These are phyloP conservation scores for Pedetes capensis DNA, from an alignment of 2,113 vertebrate species.

Conservation along the genomic window DNA sequence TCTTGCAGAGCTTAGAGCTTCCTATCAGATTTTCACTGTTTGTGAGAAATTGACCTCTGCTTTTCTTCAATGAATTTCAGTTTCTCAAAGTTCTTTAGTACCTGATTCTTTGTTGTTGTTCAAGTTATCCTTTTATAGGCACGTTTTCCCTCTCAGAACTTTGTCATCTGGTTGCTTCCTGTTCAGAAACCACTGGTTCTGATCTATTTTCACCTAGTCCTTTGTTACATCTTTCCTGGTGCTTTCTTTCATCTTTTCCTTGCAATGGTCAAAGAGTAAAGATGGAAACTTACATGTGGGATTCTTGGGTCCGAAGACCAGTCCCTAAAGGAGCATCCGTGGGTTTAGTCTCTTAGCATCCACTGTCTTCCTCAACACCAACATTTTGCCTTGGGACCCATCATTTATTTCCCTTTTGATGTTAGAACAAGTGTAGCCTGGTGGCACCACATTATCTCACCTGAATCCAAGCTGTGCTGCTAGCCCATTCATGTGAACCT, in stretches of 20 bases:
- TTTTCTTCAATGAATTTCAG: background rate
- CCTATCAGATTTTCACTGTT: background rate
- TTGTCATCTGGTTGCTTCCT: background rate
- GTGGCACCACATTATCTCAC: rapidly evolving
- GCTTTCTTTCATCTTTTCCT: background rate
- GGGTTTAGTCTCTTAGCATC: background rate
- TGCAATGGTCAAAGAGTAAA: background rate
- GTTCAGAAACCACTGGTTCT: background rate
- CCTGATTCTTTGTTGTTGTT: slow-evolving; percentile 22
- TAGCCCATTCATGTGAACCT: background rate
- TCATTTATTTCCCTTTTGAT: background rate
- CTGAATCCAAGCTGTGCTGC: background rate
- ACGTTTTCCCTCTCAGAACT: background rate
- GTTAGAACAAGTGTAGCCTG: background rate
- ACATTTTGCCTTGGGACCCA: background rate
- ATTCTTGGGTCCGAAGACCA: background rate
- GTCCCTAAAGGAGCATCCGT: background rate
- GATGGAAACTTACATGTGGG: background rate
- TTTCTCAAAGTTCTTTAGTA: background rate
- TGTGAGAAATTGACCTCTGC: background rate
- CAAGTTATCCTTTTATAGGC: background rate
- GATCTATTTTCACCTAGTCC: background rate
- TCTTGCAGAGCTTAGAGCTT: background rate
- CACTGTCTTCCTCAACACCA: background rate
- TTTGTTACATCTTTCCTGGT: background rate